Conservation (phyloP, 2,888 invertebrate species). For the Auanema freiburgensis region DNA sequence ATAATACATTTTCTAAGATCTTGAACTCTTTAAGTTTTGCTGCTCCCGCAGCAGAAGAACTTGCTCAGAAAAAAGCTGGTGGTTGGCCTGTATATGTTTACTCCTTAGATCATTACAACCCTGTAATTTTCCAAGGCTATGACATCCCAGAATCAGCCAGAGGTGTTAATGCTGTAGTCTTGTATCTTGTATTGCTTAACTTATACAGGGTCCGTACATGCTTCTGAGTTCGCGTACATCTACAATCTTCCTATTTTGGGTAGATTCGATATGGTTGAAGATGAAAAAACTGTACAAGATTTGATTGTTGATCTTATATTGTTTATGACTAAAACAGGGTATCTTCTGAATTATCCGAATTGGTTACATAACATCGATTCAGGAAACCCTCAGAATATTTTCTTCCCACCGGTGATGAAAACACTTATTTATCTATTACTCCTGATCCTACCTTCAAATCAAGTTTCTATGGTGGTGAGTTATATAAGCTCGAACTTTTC, state of each 20-base stretch:
- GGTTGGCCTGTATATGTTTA: conserved; percentile 20
- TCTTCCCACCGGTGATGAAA: no score
- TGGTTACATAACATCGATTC: no score
- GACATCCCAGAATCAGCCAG: conserved; percentile 2
- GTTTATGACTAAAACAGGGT: conserved; percentile 16
- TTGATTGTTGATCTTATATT: not conserved
- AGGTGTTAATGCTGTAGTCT: not conserved
- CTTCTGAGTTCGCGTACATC: conserved; percentile 21
- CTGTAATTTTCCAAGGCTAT: conserved; percentile 4
- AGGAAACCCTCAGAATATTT: no score
- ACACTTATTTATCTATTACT: no score
- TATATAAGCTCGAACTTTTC: no score
- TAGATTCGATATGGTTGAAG: conserved; percentile 11
- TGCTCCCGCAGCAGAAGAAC: conserved; percentile 9
- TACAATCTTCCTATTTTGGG: conserved; percentile 16
- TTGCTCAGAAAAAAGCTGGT: not conserved
- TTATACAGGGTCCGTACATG: conserved; percentile 14
- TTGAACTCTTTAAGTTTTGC: not conserved
- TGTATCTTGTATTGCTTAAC: no score
- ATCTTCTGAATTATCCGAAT: not conserved
- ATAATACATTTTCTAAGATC: not conserved
- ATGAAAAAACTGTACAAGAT: conserved; percentile 10
- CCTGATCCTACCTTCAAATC: no score
- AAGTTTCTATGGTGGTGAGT: no score
- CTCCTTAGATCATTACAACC: conserved; percentile 16